Base-by-base conservation (phyloP, 2,888 invertebrate species). In the Eupithecia centaureata region DNA sequence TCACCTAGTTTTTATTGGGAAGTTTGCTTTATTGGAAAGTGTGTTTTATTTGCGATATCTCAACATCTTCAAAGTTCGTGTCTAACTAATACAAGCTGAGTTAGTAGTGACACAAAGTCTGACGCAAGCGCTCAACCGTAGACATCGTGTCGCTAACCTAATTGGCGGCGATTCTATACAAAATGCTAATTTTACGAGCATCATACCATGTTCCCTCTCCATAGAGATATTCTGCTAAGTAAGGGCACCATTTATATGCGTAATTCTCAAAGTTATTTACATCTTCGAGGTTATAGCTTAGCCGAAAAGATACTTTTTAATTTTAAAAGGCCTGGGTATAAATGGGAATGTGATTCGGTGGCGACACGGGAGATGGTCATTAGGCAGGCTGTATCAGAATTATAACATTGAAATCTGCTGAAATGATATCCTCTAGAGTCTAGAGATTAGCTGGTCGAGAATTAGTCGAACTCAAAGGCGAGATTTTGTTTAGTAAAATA, bases 161-260 rank as follows among this genome's bases (percentile, higher is more conserved):
- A 91, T 91, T 91, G 92, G 91, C 91, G 82, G 72, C 82, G 82
- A 82, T 83, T 83, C 84, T 79, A 83, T 71, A 78, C 72, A 77
- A 87, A 87, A 90, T 91, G 90, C 82, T 82, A 91, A 91, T 92
- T 87, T 90, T 87, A 88, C 81, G 83, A 82, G 81, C 76, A 81
- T 79, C 79, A 72, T 57, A 57, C 76, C 71, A 78, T 82, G 79
- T 80, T 81, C 79, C 62, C 74, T 73, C 67, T 74, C 73, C 74
- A 70, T 73, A 68, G 71, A 66, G 70, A 77, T 69, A 74, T 77
- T 74, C 68, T 72, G 71, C 76, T 75, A 73, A 74, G 72, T 77
- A 71, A 77, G 71, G 64, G 62, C 68, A 76, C 64, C 72, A 75
- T 76, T 71, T 76, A 70, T 65, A 73, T 47, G 60, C 70, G 63